Evolutionary conservation across 2,797 vertebrate genomes (phyloP).

Genomic region (Mionectes olivaceus): DNA sequence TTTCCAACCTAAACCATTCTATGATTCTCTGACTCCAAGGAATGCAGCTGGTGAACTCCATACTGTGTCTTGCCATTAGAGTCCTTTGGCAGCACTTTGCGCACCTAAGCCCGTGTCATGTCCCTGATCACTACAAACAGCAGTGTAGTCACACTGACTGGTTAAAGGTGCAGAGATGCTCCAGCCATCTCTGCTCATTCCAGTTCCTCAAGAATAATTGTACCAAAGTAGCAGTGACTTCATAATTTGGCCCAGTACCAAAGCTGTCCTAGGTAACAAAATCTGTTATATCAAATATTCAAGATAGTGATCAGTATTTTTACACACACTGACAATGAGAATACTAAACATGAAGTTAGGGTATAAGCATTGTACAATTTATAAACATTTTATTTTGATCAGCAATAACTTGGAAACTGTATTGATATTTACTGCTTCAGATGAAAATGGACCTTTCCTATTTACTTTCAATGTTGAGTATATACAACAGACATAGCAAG

Average conservation of each 20-base stretch:
- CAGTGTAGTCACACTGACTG: rapidly evolving
- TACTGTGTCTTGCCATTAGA: too few species aligned
- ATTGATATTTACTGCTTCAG: neutral
- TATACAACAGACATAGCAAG: neutral
- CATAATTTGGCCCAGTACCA: neutral
- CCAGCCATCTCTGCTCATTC: neutral
- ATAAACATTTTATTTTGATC: neutral
- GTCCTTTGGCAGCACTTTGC: rapidly evolving
- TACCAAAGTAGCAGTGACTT: neutral
- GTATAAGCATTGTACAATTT: neutral
- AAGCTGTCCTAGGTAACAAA: neutral
- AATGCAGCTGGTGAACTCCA: neutral
- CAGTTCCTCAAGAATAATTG: neutral
- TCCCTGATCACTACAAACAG: rapidly evolving
- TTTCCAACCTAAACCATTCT: neutral
- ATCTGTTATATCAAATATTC: neutral
- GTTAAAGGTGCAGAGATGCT: neutral
- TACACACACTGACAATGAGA: neutral
- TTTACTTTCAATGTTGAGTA: neutral
- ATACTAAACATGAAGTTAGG: neutral
- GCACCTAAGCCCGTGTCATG: neutral
- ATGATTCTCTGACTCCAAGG: neutral
- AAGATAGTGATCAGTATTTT: neutral
- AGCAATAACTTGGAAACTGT: neutral
- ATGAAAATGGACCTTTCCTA: neutral